Percentiles rank a stretch among this genome's conserved stretches.
Conservation (phyloP, 1,140 invertebrate species). For the Drosophila bifasciata region DNA sequence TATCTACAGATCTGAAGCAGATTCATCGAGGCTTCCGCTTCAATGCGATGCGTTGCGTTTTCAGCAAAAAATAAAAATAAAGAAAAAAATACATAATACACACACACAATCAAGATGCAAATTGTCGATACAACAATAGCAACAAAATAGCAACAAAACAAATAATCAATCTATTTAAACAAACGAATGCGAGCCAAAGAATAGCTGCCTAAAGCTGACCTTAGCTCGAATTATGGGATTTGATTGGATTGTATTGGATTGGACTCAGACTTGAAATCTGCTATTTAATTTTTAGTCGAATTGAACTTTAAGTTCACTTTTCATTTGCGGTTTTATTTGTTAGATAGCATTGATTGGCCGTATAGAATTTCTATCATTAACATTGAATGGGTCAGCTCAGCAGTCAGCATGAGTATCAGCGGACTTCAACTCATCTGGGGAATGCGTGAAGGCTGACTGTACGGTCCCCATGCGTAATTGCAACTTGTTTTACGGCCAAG, state of each 20-base stretch:
- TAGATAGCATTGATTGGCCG: conserved; percentile 50
- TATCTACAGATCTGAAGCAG: conserved; percentile 37
- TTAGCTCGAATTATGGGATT: conserved; percentile 66
- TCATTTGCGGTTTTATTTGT: conserved; percentile 38
- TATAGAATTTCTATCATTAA: conserved; percentile 66
- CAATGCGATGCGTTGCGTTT: conserved; percentile 50
- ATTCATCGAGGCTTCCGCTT: conserved; percentile 64
- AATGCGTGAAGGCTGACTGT: conserved; percentile 74
- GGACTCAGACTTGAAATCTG: no score
- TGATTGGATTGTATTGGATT: conserved; percentile 41
- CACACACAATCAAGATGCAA: conserved; percentile 75
- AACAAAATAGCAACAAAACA: conserved; percentile 59
- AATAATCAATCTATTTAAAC: conserved; percentile 77
- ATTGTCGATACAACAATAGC: conserved; percentile 68
- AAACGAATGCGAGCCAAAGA: conserved; percentile 46
- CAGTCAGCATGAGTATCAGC: no score
- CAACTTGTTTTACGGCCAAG: conserved; percentile 56
- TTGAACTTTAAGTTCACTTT: conserved; percentile 42
- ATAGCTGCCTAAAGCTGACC: conserved; percentile 59
- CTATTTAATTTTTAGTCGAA: conserved; percentile 3
- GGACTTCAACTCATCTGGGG: conserved; percentile 48
- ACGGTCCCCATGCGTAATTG: conserved; percentile 34
- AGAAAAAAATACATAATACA: conserved; percentile 13
- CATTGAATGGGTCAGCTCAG: conserved; percentile 49
- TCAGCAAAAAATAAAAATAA: conserved; percentile 16